These are phyloP conservation scores for Rostratula benghalensis DNA, from an alignment of 2,113 vertebrate species.

Conservation along the genomic window DNA sequence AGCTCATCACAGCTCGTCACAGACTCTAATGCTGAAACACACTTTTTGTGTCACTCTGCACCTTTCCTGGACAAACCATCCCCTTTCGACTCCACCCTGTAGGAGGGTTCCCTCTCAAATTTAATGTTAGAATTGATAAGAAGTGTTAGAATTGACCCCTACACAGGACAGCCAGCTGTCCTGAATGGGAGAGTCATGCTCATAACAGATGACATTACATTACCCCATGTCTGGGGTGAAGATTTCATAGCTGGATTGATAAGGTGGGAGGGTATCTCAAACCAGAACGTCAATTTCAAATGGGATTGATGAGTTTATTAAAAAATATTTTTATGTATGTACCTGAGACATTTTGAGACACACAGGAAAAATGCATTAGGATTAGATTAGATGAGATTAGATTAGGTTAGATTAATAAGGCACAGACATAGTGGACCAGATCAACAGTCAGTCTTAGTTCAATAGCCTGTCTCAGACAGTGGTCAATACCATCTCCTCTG, in stretches of 20 bases:
- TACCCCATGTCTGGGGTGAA: neutral
- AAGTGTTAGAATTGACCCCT: neutral
- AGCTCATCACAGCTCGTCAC: neutral
- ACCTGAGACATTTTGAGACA: neutral
- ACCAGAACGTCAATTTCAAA: neutral
- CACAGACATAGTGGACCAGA: neutral
- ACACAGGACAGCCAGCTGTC: neutral
- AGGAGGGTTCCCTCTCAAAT: neutral
- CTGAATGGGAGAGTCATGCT: neutral
- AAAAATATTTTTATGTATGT: neutral
- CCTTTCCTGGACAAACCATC: neutral
- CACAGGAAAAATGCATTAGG: neutral
- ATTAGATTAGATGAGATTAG: neutral
- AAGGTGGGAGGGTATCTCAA: neutral
- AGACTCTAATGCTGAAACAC: neutral
- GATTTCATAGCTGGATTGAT: neutral
- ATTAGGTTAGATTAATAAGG: conserved; percentile 18
- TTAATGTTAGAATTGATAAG: neutral
- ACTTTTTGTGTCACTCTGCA: neutral
- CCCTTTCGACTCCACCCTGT: accelerated
- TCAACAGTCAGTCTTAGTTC: neutral
- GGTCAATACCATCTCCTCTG: conserved; percentile 15
- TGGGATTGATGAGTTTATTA: neutral
- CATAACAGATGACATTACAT: accelerated
- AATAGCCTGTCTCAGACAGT: neutral